Evolutionary conservation across 1,140 invertebrate species (phyloP).

Genomic region (Saccostrea cuccullata): DNA sequence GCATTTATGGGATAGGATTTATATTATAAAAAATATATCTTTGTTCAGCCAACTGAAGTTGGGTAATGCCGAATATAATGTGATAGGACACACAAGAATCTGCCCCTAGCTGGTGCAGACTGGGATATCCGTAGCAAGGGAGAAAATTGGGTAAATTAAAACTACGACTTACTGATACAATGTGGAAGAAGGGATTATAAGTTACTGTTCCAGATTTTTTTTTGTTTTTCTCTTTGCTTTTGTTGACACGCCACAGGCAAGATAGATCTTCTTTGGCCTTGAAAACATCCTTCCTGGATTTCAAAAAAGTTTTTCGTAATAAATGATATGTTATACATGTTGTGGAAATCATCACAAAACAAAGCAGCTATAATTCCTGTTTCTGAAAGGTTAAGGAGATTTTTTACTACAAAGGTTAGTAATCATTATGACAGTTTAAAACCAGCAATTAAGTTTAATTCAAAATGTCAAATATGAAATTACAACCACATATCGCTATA

Average conservation of each 20-base stretch:
- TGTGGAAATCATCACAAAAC: not conserved
- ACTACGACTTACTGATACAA: no score
- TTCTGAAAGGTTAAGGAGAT: not conserved
- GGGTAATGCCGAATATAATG: no score
- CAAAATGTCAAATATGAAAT: not conserved
- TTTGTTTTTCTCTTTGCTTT: not conserved
- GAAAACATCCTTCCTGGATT: constrained; percentile 30
- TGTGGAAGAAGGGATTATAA: no score
- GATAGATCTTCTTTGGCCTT: not conserved
- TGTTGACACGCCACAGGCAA: not conserved
- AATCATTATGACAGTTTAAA: not conserved
- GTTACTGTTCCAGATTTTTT: not conserved
- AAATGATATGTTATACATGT: not conserved
- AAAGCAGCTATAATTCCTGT: not conserved
- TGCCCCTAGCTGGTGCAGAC: no score
- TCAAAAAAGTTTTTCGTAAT: not conserved
- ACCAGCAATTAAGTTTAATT: not conserved
- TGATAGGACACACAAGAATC: no score
- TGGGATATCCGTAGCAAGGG: no score
- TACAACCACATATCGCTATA: not conserved
- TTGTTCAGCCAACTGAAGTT: no score
- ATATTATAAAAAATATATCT: no score
- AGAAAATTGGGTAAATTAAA: no score
- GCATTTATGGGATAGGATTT: no score
- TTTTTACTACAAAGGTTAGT: not conserved